Evolutionary conservation across 2,888 invertebrate species (phyloP).

Genomic region (Drosophila leonis): DNA sequence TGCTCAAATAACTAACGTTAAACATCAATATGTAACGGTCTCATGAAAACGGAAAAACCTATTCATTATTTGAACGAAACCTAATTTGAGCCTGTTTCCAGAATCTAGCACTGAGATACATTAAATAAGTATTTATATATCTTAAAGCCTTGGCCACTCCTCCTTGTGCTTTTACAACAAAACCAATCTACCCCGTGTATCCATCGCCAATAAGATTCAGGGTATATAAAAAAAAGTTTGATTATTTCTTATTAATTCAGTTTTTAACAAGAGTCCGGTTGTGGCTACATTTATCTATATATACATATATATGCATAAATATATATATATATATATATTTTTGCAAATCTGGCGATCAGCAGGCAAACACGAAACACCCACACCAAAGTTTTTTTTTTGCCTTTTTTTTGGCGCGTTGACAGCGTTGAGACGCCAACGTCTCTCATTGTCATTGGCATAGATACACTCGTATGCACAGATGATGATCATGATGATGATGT

Average conservation of each 20-base stretch:
- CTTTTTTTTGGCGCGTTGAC: slow-evolving; percentile 34
- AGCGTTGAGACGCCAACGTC: slow-evolving; percentile 52
- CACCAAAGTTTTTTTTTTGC: slow-evolving; percentile 21
- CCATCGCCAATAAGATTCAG: background rate
- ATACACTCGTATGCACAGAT: slow-evolving; percentile 42
- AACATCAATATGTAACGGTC: too few species aligned
- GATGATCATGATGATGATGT: slow-evolving; percentile 3
- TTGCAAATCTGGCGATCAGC: slow-evolving; percentile 30
- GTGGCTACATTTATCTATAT: background rate
- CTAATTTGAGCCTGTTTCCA: too few species aligned
- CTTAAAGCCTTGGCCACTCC: too few species aligned
- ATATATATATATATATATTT: slow-evolving; percentile 6
- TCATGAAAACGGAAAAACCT: too few species aligned
- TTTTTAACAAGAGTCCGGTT: slow-evolving; percentile 41
- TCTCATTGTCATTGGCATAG: slow-evolving; percentile 66
- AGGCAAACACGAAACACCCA: slow-evolving; percentile 35
- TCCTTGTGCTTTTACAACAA: too few species aligned
- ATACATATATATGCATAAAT: background rate
- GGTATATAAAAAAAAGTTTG: slow-evolving; percentile 15
- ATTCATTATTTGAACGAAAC: too few species aligned
- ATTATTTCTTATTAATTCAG: slow-evolving; percentile 49
- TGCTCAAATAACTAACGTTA: too few species aligned
- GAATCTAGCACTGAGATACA: too few species aligned
- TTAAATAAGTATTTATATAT: too few species aligned
- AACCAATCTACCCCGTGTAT: background rate